A percentile compares a stretch with the other conserved stretches of the same genome.
phyloP scores from a whole-genome alignment of 2,888 invertebrate genomes.

The Dexiosoma caninum region DNA sequence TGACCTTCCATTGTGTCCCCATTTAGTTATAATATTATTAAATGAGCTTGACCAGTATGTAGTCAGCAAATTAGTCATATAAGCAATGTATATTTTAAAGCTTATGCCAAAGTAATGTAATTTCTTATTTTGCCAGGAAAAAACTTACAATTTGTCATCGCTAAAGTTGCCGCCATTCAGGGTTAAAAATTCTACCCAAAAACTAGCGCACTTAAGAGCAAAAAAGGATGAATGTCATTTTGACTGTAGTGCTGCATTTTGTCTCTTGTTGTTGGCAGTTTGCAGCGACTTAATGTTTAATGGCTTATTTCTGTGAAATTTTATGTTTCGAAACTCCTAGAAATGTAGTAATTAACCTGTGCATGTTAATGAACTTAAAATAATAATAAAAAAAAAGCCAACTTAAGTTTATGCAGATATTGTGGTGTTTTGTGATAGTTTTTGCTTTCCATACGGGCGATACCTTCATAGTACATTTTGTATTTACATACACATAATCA shows the following conservation, averaged over 20 bases:
- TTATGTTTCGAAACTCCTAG: slow-evolving; percentile 60
- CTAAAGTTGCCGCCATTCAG: not conserved
- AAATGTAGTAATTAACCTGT: slow-evolving; percentile 76
- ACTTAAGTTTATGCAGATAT: slow-evolving; percentile 59
- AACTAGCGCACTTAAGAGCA: slow-evolving; percentile 29
- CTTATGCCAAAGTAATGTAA: no score
- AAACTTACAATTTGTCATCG: no score
- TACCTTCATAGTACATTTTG: not conserved
- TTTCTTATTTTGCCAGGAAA: no score
- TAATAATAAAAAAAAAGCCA: slow-evolving; percentile 4
- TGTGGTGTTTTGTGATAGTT: slow-evolving; percentile 1
- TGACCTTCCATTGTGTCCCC: no score
- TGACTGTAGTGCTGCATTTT: slow-evolving; percentile 32
- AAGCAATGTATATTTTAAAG: no score
- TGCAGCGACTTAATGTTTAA: slow-evolving; percentile 64
- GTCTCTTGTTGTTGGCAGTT: not conserved
- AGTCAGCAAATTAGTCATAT: no score
- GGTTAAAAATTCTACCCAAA: slow-evolving; percentile 31
- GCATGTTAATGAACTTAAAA: slow-evolving; percentile 67
- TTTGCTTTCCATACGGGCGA: not conserved
- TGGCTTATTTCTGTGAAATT: slow-evolving; percentile 73
- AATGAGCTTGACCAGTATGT: no score
- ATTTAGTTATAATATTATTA: no score
- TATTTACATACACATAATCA: not conserved
- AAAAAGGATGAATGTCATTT: slow-evolving; percentile 59